Conservation (phyloP, 2,113 vertebrate species). For the Stomatorhinus ivindoensis region DNA sequence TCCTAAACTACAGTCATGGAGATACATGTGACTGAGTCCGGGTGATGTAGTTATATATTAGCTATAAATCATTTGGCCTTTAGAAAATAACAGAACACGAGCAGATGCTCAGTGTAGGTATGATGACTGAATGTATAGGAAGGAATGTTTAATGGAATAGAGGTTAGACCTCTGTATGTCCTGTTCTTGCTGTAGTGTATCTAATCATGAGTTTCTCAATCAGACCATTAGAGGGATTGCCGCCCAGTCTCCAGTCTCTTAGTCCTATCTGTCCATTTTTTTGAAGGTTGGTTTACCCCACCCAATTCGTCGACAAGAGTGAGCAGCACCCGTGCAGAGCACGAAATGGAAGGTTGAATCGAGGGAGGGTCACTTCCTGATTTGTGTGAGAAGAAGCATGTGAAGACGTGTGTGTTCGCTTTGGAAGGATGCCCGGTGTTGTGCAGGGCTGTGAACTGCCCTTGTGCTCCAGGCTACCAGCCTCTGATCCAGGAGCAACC, state of each 20-base stretch:
- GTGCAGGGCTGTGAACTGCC: background rate
- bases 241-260: slow-evolving; percentile 36
- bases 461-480: background rate
- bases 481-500: background rate
- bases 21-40: background rate
- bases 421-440: background rate
- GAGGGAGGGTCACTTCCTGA: background rate
- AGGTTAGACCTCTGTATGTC: slow-evolving; percentile 19
- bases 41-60: background rate
- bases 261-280: slow-evolving; percentile 8
- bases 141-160: background rate
- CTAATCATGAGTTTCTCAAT: slow-evolving; percentile 32
- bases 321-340: background rate
- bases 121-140: background rate
- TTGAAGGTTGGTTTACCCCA: background rate
- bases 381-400: background rate
- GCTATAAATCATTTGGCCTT: background rate
- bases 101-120: background rate
- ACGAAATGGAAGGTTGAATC: background rate
- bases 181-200: slow-evolving; percentile 33
- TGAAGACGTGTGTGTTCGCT: background rate
- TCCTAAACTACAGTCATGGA: background rate
- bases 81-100: background rate
- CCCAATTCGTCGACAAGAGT: background rate
- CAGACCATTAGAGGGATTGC: slow-evolving; percentile 47